Percentiles rank a stretch among this genome's conserved stretches.
Evolutionary conservation across 2,888 invertebrate species (phyloP).

Genomic region (Leucoptera coffeella): DNA sequence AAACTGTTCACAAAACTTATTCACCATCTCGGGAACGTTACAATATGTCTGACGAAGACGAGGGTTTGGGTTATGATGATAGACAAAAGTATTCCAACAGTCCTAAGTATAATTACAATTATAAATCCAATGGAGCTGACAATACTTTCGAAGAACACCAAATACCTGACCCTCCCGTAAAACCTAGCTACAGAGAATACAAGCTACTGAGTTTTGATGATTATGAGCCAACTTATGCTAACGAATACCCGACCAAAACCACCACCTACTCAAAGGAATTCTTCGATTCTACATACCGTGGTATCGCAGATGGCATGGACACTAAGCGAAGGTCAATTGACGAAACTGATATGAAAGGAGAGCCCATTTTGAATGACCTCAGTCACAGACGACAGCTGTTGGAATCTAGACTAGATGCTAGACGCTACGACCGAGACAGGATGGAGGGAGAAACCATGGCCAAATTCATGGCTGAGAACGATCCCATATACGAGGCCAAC

Average conservation of each 20-base stretch:
- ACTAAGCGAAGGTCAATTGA: conserved; percentile 47
- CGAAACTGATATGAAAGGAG: conserved; percentile 28
- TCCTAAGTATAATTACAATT: conserved; percentile 32
- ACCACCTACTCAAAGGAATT: conserved; percentile 16
- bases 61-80: conserved; percentile 71
- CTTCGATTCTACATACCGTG: conserved; percentile 39
- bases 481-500: conserved; percentile 38
- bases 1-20: conserved; percentile 48
- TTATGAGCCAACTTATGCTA: conserved; percentile 43
- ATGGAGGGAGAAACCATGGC: conserved; percentile 28
- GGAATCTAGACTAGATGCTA: conserved; percentile 68
- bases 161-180: conserved; percentile 55
- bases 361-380: conserved; percentile 53
- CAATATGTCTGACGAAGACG: conserved; percentile 68
- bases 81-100: conserved; percentile 28
- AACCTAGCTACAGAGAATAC: conserved; percentile 56
- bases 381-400: conserved; percentile 68
- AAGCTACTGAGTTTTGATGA: conserved; percentile 47
- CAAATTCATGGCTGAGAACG: conserved; percentile 37
- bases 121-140: conserved; percentile 43
- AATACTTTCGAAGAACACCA: conserved; percentile 33
- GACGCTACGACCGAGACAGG: conserved; percentile 36
- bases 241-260: conserved; percentile 24
- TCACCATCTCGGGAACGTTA: conserved; percentile 39
- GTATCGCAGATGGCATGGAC: conserved; percentile 63